These are phyloP conservation scores for Microctenopoma lineatum DNA, from an alignment of 2,797 vertebrate species.

Conservation along the genomic window DNA sequence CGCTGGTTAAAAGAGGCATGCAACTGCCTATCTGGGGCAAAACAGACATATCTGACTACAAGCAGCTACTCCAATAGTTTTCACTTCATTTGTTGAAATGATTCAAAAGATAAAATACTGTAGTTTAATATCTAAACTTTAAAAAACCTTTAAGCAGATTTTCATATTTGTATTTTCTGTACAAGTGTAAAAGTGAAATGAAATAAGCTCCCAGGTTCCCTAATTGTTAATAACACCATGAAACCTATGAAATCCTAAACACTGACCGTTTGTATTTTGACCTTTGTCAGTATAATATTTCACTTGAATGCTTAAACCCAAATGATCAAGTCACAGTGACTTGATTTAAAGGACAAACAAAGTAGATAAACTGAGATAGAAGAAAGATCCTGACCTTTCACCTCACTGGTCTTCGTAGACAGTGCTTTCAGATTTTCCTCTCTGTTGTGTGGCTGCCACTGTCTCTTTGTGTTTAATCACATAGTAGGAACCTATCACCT, in stretches of 20 bases:
- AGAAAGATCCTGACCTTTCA: constrained; percentile 32
- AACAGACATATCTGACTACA: no score
- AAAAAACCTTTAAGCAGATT: no score
- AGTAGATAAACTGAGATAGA: background rate
- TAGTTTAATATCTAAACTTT: no score
- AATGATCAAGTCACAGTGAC: background rate
- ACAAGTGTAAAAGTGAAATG: background rate
- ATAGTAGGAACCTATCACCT: rapidly evolving
- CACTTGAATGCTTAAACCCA: background rate
- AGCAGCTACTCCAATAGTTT: no score
- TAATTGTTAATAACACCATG: background rate
- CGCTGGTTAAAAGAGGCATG: no score
- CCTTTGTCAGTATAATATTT: background rate
- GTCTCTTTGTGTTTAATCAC: constrained; percentile 20
- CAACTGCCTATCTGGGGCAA: no score
- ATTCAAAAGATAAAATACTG: no score
- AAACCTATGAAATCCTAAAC: no score
- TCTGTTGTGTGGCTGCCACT: constrained; percentile 24
- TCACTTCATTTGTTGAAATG: no score
- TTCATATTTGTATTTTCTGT: background rate
- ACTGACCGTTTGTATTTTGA: background rate
- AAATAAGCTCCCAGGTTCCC: background rate
- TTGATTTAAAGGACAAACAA: background rate
- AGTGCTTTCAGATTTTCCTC: rapidly evolving
- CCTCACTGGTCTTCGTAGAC: rapidly evolving